Evolutionary conservation across 2,888 invertebrate genomes (phyloP).

Genomic region (Panzeria rudis): DNA sequence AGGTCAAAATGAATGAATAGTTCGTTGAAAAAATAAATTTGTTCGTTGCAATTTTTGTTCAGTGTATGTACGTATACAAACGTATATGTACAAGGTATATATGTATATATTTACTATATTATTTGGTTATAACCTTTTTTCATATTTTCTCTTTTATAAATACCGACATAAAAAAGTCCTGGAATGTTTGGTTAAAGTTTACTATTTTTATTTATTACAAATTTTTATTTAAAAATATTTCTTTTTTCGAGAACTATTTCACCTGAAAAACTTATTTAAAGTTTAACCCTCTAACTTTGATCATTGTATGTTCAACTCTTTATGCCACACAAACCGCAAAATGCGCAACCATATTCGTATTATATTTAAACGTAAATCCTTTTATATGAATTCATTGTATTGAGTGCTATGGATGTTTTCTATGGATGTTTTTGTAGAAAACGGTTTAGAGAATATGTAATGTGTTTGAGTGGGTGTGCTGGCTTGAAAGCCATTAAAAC

Average conservation of each 20-base stretch:
- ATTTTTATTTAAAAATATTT: not conserved
- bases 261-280: constrained; percentile 34
- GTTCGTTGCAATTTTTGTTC: too few relatives aligned
- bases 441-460: not conserved
- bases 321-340: constrained; percentile 40
- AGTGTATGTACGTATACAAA: too few relatives aligned
- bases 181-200: not conserved
- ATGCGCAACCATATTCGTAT: constrained; percentile 25
- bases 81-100: not conserved
- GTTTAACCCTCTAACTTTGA: constrained; percentile 23
- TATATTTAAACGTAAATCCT: constrained; percentile 14
- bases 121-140: not conserved
- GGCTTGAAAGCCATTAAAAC: constrained; percentile 5
- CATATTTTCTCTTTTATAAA: not conserved
- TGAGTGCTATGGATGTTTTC: not conserved
- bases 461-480: not conserved
- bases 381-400: constrained; percentile 15
- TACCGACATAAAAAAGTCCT: not conserved
- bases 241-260: not conserved
- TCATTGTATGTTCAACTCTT: constrained; percentile 22
- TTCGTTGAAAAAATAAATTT: too few relatives aligned
- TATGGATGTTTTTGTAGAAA: not conserved
- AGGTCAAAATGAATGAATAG: too few relatives aligned
- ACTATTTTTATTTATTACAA: constrained; percentile 3
- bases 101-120: not conserved